Base-by-base conservation (phyloP, 1,140 invertebrate genomes). In the Drosophila lowei region DNA sequence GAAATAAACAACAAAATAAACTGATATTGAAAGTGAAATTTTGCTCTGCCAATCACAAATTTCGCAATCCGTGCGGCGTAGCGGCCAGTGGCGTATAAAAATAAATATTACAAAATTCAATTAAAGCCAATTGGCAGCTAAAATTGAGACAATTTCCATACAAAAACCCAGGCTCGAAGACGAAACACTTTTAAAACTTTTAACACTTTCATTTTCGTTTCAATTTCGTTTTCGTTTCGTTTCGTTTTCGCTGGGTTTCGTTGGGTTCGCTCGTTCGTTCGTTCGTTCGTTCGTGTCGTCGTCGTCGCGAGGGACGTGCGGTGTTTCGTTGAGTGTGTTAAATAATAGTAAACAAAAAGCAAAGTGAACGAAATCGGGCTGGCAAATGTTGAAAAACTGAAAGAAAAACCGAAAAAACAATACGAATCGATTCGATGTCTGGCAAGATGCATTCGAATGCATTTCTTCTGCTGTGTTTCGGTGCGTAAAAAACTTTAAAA, bases 151-250 rank as follows among this genome's bases (percentile, higher is more conserved):
- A 60, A 38, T 38, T 38, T 38, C 34, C 34, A 38, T 38, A 66
- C 41, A 62, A 53, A 43, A 56, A 55, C 30, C 8, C 28, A 74
- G 58, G 56, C 43, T 63, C 46, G 62, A 28, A 57, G 58, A 61
- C 60, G 57, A 18, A 78, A 54, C 62, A 47, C 60, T 60, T 86
- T 71, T 77, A 88, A 88, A 77, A 85, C 81, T 85, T 85, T 71
- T 77, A 88, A 88, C 83, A 85, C 81, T 85, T 85, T 85, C 81
- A 81, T 81, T 85, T 85, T 85, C 83, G 76, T 62, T 60, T 83
- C 55, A 64, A 28, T 85, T 85, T 85, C 81, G 77, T 81, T 85
- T 85, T 85, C 83, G 76, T 59, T 60, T 85, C 83, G 76, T 59
- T 60, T 83, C 55, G 70, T 63, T 64, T 30, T 30, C 28, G 34